phyloP scores from a whole-genome alignment of 2,888 invertebrate genomes.

The Hypena proboscidalis region DNA sequence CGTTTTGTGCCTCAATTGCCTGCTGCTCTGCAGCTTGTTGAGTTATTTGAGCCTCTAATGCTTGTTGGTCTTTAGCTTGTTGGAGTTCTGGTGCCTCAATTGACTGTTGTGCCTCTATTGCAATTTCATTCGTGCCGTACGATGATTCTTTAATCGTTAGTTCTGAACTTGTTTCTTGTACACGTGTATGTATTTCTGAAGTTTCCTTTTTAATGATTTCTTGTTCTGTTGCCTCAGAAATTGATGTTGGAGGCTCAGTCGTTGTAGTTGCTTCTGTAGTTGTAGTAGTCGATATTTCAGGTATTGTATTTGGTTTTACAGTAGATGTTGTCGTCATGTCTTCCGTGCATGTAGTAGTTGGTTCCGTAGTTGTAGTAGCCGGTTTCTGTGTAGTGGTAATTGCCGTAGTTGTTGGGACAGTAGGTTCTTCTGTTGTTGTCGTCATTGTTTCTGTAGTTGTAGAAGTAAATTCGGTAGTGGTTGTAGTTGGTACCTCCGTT shows the following conservation, averaged over 20 bases:
- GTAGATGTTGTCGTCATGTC: neutral
- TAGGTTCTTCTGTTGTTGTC: constrained; percentile 3
- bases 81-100: neutral
- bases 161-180: neutral
- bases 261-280: constrained; percentile 1
- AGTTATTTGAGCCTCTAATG: too few species aligned
- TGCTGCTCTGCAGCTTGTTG: too few species aligned
- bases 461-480: constrained; percentile 10
- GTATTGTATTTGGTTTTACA: constrained; percentile 7
- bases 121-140: neutral
- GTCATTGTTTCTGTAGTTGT: neutral
- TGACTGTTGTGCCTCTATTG: neutral
- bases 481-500: constrained; percentile 7
- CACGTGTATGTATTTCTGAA: constrained; percentile 1
- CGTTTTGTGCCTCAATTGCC: too few species aligned
- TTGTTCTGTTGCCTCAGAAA: neutral
- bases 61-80: neutral
- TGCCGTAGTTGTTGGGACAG: constrained; percentile 13
- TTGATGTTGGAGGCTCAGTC: neutral
- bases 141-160: neutral
- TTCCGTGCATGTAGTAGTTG: constrained; percentile 1
- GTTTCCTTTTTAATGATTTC: neutral
- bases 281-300: constrained; percentile 1
- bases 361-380: constrained; percentile 12
- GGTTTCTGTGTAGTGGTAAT: neutral